These are phyloP conservation scores for Protosalanx chinensis DNA, from an alignment of 2,797 vertebrate genomes.

Conservation along the genomic window DNA sequence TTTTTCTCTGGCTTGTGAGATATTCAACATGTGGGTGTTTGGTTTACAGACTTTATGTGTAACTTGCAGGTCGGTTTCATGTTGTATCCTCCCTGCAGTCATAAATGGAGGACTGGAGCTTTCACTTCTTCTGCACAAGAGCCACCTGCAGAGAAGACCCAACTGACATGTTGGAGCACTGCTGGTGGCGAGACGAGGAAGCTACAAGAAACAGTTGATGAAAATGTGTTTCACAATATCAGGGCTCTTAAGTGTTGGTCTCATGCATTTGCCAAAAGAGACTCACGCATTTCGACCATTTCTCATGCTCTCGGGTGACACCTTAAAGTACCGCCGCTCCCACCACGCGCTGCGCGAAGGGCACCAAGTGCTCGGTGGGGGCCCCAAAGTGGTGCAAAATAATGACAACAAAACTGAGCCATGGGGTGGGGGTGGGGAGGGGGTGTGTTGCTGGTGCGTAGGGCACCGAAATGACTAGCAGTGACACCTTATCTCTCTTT, in stretches of 20 bases:
- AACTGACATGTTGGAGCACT: neutral
- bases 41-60: neutral
- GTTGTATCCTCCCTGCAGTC: neutral
- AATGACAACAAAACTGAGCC: too few species aligned
- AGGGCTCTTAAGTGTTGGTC: neutral
- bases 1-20: neutral
- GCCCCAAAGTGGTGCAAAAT: too few species aligned
- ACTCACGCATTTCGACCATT: too few species aligned
- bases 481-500: too few species aligned
- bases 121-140: neutral
- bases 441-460: too few species aligned
- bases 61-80: neutral
- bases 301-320: too few species aligned
- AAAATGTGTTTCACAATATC: neutral
- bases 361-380: too few species aligned
- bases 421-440: too few species aligned
- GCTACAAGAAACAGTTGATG: neutral
- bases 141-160: neutral
- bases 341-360: too few species aligned
- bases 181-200: neutral
- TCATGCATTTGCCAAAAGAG: too few species aligned
- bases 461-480: too few species aligned
- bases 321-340: too few species aligned
- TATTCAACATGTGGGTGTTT: neutral
- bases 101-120: neutral